phyloP scores from a whole-genome alignment of 2,888 invertebrate genomes.

The Stegophylla sp. region DNA sequence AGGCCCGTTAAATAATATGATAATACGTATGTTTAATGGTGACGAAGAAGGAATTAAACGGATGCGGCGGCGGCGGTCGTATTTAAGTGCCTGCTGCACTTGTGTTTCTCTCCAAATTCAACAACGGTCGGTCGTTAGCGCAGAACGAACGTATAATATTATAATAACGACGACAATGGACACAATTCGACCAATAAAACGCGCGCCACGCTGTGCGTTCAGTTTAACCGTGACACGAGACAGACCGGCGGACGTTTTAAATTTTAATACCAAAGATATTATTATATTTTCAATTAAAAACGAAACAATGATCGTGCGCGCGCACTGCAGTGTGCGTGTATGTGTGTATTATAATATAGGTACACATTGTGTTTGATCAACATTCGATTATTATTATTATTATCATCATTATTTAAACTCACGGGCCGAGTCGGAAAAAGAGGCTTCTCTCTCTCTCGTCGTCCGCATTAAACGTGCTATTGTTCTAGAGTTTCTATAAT shows the following conservation, averaged over 20 bases:
- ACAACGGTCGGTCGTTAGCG: neutral
- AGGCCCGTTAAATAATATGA: neutral
- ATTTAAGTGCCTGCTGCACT: neutral
- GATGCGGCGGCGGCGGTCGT: neutral
- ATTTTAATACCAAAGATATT: neutral
- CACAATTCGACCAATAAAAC: no score
- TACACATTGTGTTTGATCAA: slow-evolving; percentile 15
- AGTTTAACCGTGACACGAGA: neutral
- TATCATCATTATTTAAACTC: slow-evolving; percentile 18
- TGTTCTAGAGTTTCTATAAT: slow-evolving; percentile 1
- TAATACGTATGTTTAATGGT: no score
- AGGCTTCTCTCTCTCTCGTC: no score
- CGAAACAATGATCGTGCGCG: slow-evolving; percentile 19
- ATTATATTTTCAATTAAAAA: slow-evolving; percentile 46
- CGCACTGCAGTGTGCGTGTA: no score
- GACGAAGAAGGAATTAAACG: slow-evolving; percentile 2
- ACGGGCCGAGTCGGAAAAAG: neutral
- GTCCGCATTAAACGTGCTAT: slow-evolving; percentile 21
- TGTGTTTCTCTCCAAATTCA: neutral
- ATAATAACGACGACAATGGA: neutral
- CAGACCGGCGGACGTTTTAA: neutral
- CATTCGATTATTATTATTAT: slow-evolving; percentile 16
- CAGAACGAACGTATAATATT: no score
- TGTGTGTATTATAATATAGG: no score
- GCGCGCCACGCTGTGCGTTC: neutral